A percentile compares a stretch with the other conserved stretches of the same genome.
Evolutionary conservation across 2,888 invertebrate species (phyloP).

Genomic region (Trisateles emortualis): DNA sequence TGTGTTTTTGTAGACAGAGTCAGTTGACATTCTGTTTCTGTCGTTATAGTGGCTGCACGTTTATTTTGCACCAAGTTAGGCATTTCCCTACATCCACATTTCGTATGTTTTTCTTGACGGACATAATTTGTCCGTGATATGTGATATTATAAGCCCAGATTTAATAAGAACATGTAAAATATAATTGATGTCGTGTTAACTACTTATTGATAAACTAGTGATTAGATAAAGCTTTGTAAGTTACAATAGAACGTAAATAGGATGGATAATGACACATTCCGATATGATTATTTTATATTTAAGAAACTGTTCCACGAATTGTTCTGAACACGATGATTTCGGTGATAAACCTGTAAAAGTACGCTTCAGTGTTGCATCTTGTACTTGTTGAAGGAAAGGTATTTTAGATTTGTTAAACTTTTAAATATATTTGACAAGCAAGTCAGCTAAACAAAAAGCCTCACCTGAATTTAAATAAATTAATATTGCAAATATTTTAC

Average conservation of each 20-base stretch:
- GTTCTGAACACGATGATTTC: no score
- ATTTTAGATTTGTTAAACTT: not conserved
- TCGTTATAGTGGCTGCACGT: slow-evolving; percentile 28
- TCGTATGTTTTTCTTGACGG: slow-evolving; percentile 57
- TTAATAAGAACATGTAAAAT: slow-evolving; percentile 73
- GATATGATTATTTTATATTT: slow-evolving; percentile 52
- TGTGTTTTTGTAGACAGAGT: slow-evolving; percentile 35
- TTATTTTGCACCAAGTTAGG: slow-evolving; percentile 36
- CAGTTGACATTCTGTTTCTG: slow-evolving; percentile 32
- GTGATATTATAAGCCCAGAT: slow-evolving; percentile 84
- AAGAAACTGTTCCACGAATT: slow-evolving; percentile 42
- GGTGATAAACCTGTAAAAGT: no score
- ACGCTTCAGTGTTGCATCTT: slow-evolving; percentile 50
- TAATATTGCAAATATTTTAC: no score
- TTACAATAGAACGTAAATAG: slow-evolving; percentile 57
- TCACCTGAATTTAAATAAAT: no score
- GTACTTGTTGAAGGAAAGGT: not conserved
- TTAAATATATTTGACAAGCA: no score
- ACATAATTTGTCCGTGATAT: slow-evolving; percentile 71
- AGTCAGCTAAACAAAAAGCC: no score
- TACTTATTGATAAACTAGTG: slow-evolving; percentile 62
- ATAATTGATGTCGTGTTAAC: slow-evolving; percentile 78
- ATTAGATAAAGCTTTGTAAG: slow-evolving; percentile 70
- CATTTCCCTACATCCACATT: slow-evolving; percentile 36
- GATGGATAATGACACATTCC: slow-evolving; percentile 58